Conservation (phyloP, 1,140 invertebrate species). For the Eulimnadia texana region DNA sequence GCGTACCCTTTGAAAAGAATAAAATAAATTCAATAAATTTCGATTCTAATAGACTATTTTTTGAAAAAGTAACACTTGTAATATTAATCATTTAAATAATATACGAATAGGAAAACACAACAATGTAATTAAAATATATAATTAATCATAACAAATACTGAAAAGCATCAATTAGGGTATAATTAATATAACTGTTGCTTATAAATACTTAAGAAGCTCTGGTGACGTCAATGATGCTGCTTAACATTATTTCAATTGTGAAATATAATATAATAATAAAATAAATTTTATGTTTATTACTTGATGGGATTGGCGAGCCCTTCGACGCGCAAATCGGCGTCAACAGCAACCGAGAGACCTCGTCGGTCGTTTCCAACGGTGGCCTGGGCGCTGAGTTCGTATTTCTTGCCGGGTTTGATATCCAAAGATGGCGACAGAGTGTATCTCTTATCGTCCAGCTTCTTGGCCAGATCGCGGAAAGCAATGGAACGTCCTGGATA, state of each 20-base stretch:
- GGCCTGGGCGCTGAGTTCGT: slow-evolving; percentile 41
- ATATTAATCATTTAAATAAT: no score
- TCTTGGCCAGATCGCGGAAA: slow-evolving; percentile 14
- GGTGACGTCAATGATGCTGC: no score
- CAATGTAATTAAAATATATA: neutral
- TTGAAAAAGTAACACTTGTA: no score
- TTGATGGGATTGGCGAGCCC: slow-evolving; percentile 8
- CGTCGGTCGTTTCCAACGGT: slow-evolving; percentile 30
- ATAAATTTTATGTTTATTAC: slow-evolving; percentile 3
- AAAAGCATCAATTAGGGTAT: no score
- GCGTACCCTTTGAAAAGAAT: slow-evolving; percentile 1
- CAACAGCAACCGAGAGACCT: slow-evolving; percentile 7
- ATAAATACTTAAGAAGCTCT: no score
- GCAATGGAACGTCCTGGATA: slow-evolving; percentile 12
- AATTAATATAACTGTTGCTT: no score
- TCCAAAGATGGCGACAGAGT: slow-evolving; percentile 28
- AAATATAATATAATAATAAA: neutral
- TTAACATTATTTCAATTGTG: no score
- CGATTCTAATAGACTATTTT: no score
- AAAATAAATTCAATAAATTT: neutral
- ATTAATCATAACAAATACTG: no score
- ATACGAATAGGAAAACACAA: neutral
- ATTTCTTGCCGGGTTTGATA: slow-evolving; percentile 43
- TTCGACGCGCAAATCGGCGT: slow-evolving; percentile 10
- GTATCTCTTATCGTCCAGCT: slow-evolving; percentile 8